Base-by-base conservation (phyloP, 2,888 invertebrate genomes). In the Cremastinae sp. region DNA sequence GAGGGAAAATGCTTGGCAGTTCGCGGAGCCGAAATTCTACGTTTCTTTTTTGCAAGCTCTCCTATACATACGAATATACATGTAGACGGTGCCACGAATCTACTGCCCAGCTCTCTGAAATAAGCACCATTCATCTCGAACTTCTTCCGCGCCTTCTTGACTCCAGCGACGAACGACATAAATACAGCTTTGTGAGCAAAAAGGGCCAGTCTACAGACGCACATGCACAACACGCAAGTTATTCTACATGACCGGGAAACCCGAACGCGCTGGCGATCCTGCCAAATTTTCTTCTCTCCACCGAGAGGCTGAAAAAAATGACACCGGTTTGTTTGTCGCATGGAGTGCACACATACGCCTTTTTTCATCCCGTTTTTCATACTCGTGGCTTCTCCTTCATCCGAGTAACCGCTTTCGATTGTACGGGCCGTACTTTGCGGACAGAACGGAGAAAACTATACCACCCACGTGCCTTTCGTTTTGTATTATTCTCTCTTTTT, bases 241-340 rank as follows among this genome's bases (percentile, higher is more conserved):
- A n/a, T n/a, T n/a, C n/a, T n/a, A n/a, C n/a, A n/a, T n/a, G n/a
- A n/a, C n/a, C n/a, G n/a, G n/a, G 35, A 58, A 58, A 20, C 53
- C 73, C 69, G 47, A 47, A 37, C 49, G 69, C 64, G 64, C 66
- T 69, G 73, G 28, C 64, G 68, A 73, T 76, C 55, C 76, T 76
- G 76, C 76, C 76, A 76, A 76, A 69, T 65, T 73, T 75, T 75
- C 74, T 75, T 70, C 73, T 64, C 64, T 59, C 58, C 0, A 49
- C 45, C 76, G 53, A 58, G 56, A 61, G 45, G 28, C 47, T 53
- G 37, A 64, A 65, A 70, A 68, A 68, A 75, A 16, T 47, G 47
- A 43, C 22, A 64, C 59, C 69, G 53, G 69, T 73, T 76, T 76
- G 76, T 76, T 76, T 65, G 68, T 73, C 76, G 69, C 73, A 69